Base-by-base conservation (phyloP, 2,797 vertebrate species). In the Rhinoraja longicauda region DNA sequence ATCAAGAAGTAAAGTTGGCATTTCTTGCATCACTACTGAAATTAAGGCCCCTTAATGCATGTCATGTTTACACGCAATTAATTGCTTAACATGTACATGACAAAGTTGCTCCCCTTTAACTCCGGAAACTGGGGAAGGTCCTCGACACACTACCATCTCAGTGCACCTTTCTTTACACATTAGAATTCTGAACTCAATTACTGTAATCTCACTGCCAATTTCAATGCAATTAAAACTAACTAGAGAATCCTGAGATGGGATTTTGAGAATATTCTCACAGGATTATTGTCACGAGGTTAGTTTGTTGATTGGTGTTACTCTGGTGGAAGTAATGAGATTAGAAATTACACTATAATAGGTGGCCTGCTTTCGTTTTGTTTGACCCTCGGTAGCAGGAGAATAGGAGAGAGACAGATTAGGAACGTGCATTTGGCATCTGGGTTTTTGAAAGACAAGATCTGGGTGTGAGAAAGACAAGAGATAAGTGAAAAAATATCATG, bases 241-340 rank as follows among this genome's bases (percentile, higher is more conserved):
- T 17, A 36, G 15, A 36, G 59, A 36, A 64, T 64, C 62, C 59
- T 2, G 59, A 88, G 81, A 84, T 62, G 81, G 24, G 45, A 59
- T 57, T 29, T 57, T 32, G n/a, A 19, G 15, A 86, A 86, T 86
- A 86, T 86, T 86, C 59, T 64, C 29, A n/a, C 82, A 62, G 82
- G 13, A 86, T 86, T 86, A n/a, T 64, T 64, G 36, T 88, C 84
- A 21, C n/a, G 64, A 64, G 57, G 12, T 32, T 32, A 21, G 84
- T 64, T 88, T 88, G 29, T 32, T 64, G n/a, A 32, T 64, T 88
- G n/a, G 84, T 88, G 84, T 36, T 64, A 88, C 59, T 88, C 29
- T 88, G 59, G 62, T 86, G 57, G 5, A 86, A 86, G 26, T 86
- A 82, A 29, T 62, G 57, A 13, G 57, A 62, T 62, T 82, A 53